These are phyloP conservation scores for Cebus imitator DNA, from an alignment of 2,113 vertebrate genomes.

Conservation along the genomic window DNA sequence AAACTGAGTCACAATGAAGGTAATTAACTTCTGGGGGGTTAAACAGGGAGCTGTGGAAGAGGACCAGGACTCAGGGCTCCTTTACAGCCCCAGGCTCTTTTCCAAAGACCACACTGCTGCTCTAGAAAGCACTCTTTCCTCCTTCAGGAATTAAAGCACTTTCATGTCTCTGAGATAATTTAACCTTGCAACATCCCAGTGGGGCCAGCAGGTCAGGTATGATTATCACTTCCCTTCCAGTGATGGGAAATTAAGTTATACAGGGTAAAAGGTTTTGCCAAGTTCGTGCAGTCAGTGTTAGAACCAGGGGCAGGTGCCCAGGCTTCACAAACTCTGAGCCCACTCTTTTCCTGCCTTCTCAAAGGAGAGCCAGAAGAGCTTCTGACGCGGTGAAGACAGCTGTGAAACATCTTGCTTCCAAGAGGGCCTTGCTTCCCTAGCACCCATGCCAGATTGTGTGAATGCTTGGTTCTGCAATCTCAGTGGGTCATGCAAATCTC, in stretches of 20 bases:
- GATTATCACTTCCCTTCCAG: background rate
- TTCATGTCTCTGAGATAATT: background rate
- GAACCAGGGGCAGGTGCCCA: background rate
- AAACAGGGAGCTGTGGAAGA: background rate
- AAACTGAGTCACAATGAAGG: constrained; percentile 19
- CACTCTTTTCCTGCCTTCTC: background rate
- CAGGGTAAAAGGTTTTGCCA: background rate
- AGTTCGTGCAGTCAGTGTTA: background rate
- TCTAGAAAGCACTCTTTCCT: background rate
- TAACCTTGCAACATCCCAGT: background rate
- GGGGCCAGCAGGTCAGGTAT: background rate
- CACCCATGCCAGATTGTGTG: background rate
- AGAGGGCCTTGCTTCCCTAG: background rate
- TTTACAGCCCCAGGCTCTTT: background rate
- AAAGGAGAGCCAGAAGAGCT: background rate
- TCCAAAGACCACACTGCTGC: background rate
- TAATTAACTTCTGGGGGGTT: background rate
- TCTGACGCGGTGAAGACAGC: background rate
- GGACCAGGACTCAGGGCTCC: background rate
- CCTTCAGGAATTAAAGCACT: background rate
- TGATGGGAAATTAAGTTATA: background rate
- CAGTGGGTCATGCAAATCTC: background rate
- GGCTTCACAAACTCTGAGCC: background rate
- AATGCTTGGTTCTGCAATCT: background rate
- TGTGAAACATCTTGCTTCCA: background rate